phyloP scores from a whole-genome alignment of 2,797 vertebrate genomes.

The Adelosebastes latens region DNA sequence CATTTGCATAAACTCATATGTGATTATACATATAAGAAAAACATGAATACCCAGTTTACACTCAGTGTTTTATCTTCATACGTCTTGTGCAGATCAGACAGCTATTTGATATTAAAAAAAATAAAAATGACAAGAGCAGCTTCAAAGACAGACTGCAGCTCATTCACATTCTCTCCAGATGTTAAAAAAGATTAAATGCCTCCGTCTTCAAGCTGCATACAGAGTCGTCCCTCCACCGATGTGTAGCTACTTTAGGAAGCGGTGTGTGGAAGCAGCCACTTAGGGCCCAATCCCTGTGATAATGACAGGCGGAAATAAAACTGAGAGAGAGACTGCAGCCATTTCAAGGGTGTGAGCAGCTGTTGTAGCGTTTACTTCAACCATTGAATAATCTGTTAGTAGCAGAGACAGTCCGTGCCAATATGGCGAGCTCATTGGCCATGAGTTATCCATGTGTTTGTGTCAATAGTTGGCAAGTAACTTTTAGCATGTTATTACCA shows the following conservation, averaged over 20 bases:
- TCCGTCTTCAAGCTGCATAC: neutral
- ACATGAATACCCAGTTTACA: neutral
- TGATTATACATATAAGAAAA: neutral
- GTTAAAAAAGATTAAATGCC: slow-evolving; percentile 9
- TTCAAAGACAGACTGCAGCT: neutral
- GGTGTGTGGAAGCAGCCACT: slow-evolving; percentile 8
- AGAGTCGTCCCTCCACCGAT: neutral
- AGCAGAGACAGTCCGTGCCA: neutral
- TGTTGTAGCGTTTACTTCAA: neutral
- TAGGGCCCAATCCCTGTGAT: slow-evolving; percentile 2
- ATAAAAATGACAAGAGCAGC: neutral
- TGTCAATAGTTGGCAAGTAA: neutral
- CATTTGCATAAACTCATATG: neutral
- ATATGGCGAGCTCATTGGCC: neutral
- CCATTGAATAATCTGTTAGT: neutral
- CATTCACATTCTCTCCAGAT: slow-evolving; percentile 14
- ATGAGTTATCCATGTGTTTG: neutral
- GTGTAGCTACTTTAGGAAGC: slow-evolving; percentile 13
- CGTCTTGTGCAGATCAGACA: neutral
- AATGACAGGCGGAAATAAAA: neutral
- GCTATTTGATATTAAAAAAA: neutral
- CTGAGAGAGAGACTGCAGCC: neutral
- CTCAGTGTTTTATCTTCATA: neutral
- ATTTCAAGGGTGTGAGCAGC: neutral
- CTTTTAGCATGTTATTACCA: neutral